phyloP scores from a whole-genome alignment of 2,797 vertebrate genomes.

The Chelmon rostratus region DNA sequence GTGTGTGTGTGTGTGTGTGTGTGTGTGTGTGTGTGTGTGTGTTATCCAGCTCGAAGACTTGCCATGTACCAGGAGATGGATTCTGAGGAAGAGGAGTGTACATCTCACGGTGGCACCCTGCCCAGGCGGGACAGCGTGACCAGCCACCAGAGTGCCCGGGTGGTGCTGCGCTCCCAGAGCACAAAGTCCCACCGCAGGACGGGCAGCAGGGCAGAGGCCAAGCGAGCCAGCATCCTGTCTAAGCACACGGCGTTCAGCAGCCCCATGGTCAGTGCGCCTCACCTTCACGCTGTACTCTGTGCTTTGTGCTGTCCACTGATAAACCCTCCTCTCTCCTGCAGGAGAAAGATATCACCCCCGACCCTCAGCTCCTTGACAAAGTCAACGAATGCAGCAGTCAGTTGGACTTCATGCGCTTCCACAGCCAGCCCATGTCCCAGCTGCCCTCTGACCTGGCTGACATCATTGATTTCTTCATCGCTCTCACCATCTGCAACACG shows the following conservation, averaged over 20 bases:
- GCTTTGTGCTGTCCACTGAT: constrained; percentile 26
- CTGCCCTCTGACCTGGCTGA: constrained; percentile 93
- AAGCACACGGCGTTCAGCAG: constrained; percentile 98
- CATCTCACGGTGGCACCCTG: constrained; percentile 86
- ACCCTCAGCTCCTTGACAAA: constrained; percentile 94
- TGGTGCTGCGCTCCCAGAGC: constrained; percentile 91
- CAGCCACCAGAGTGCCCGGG: constrained; percentile 91
- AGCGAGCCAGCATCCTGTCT: constrained; percentile 93
- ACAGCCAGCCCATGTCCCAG: constrained; percentile 87
- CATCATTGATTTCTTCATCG: constrained; percentile 95
- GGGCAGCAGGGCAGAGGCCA: constrained; percentile 93
- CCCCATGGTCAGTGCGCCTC: constrained; percentile 91
- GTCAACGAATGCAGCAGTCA: constrained; percentile 93
- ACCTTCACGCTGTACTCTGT: neutral
- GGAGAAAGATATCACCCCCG: constrained; percentile 97
- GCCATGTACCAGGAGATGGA: constrained; percentile 97
- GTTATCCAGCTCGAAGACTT: constrained; percentile 89
- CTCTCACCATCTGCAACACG: constrained; percentile 97
- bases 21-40: constrained; percentile 19
- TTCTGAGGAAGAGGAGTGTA: constrained; percentile 93
- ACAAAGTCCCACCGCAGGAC: constrained; percentile 93
- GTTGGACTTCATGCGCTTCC: constrained; percentile 89
- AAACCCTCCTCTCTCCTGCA: constrained; percentile 66
- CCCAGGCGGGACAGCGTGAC: constrained; percentile 89
- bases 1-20: neutral